phyloP scores from a whole-genome alignment of 2,113 vertebrate genomes.

The Pitta sordida region DNA sequence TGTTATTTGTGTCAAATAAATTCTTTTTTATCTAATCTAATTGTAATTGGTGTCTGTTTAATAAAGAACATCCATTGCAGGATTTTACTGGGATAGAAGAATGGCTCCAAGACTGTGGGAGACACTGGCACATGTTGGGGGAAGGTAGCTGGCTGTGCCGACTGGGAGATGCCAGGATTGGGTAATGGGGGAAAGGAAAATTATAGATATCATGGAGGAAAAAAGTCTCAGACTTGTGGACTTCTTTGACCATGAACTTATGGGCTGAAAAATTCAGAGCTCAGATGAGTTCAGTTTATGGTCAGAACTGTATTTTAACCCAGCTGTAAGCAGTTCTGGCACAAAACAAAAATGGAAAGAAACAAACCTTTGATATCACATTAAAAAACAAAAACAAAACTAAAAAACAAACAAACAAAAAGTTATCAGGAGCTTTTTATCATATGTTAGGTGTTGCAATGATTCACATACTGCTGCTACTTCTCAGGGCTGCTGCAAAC shows the following conservation, averaged over 20 bases:
- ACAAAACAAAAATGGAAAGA: not conserved
- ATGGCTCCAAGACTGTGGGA: fast-evolving
- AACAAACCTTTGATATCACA: not conserved
- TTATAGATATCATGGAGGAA: not conserved
- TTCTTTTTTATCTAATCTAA: slow-evolving; percentile 5
- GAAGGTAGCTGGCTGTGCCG: fast-evolving
- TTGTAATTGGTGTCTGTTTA: not conserved
- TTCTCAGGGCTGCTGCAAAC: not conserved
- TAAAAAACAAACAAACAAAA: too few species aligned
- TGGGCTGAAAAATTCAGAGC: not conserved
- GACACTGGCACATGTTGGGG: fast-evolving
- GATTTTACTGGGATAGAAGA: not conserved
- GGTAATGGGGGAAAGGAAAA: not conserved
- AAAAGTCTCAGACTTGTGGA: fast-evolving
- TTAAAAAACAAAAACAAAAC: too few species aligned
- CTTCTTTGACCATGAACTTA: not conserved
- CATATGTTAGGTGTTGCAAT: fast-evolving
- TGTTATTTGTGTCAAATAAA: not conserved
- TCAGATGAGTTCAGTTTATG: not conserved
- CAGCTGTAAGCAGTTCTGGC: not conserved
- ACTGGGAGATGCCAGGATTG: not conserved
- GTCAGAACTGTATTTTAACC: not conserved
- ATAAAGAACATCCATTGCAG: not conserved
- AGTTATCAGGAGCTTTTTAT: not conserved
- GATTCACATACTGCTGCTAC: not conserved